Base-by-base conservation (phyloP, 2,113 vertebrate species). In the Uria lomvia region DNA sequence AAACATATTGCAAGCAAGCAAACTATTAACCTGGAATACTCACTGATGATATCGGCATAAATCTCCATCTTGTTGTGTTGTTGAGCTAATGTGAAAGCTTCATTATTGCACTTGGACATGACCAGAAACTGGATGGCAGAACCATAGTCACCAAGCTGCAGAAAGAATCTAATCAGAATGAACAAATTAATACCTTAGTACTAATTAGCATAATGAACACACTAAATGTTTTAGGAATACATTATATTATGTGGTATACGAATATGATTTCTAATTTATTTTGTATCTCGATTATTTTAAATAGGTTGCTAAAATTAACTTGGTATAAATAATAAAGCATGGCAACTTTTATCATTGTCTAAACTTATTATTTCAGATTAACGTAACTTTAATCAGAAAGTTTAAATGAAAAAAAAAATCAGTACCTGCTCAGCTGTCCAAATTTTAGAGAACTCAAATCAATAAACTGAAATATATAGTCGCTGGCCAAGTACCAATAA, bases 21-120 rank as follows among this genome's bases (percentile, higher is more conserved):
- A 84, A 71, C 29, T 72, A 21, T 22, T 72, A 47, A 58, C 34
- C 30, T 75, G 23, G n/a, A 80, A 90, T 92, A 97, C 98, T 98
- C 95, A 99, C 99, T 99, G 29, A 99, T 99, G 94, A 99, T 99
- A 95, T 99, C 99, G 26, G 99, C 99, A 9, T 99, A 99, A 83
- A 99, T 98, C 94, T 99, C 99, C 99, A 99, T 99, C 93, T 99
- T 99, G 83, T 98, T 98, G 85, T 99, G 99, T 17, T 99, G 99
- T 96, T 99, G 99, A 16, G 99, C 99, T 95, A 99, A 96, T n/a
- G 99, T 99, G 97, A 99, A 99, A 62, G 99, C 99, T 97, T 99
- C 99, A 15, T 99, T 98, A 30, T 99, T 99, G 91, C 99, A 99
- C 60, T 99, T 99, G 36, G 99, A 99, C 97, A 99, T 98, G 75